These are phyloP conservation scores for Epinotia demarniana DNA, from an alignment of 2,888 invertebrate genomes.

Conservation along the genomic window DNA sequence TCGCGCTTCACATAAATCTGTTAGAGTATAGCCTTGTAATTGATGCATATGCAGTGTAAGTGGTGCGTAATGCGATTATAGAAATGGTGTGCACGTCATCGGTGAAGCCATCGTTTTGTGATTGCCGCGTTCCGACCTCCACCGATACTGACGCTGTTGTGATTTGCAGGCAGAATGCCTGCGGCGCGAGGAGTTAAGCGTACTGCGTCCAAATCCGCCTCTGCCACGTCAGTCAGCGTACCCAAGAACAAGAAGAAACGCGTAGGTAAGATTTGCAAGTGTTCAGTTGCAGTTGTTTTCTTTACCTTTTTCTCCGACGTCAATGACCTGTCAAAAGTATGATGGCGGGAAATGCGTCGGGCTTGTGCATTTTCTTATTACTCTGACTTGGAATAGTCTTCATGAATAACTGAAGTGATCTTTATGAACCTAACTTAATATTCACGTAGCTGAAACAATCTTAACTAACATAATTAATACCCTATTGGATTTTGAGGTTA, in stretches of 20 bases:
- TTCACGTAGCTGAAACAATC: background rate
- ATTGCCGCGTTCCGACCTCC: constrained; percentile 71
- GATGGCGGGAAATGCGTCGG: constrained; percentile 80
- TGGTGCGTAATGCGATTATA: constrained; percentile 75
- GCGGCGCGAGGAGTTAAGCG: constrained; percentile 82
- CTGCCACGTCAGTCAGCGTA: constrained; percentile 66
- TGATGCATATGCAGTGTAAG: constrained; percentile 70
- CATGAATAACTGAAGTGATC: background rate
- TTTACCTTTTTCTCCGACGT: constrained; percentile 76
- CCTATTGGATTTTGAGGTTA: constrained; percentile 39
- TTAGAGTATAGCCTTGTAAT: constrained; percentile 76
- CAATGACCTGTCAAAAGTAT: constrained; percentile 82
- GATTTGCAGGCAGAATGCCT: constrained; percentile 83
- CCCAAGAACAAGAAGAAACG: constrained; percentile 83
- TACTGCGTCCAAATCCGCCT: constrained; percentile 76
- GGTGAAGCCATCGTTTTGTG: constrained; percentile 61
- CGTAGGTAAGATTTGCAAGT: constrained; percentile 68
- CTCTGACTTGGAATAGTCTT: constrained; percentile 48
- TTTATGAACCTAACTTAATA: background rate
- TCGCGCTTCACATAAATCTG: constrained; percentile 76
- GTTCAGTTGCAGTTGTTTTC: constrained; percentile 76
- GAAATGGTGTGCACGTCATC: constrained; percentile 75
- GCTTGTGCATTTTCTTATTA: constrained; percentile 51
- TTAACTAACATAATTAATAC: background rate
- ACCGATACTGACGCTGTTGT: constrained; percentile 80